Base-by-base conservation (phyloP, 1,140 invertebrate species). In the Diplogasteroides magnus region DNA sequence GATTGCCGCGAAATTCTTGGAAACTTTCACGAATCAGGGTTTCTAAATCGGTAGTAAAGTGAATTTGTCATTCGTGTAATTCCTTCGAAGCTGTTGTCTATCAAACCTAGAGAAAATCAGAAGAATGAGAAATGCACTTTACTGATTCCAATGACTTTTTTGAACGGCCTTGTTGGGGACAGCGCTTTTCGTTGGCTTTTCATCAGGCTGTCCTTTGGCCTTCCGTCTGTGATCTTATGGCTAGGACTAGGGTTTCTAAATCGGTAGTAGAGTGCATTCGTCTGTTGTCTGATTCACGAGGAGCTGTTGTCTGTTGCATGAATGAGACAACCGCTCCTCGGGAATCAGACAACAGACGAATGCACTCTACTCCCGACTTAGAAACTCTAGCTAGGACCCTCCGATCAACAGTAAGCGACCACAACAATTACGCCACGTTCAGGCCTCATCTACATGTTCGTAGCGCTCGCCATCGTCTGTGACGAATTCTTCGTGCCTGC, bases 401-500 rank as follows among this genome's bases (percentile, higher is more conserved):
- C 28, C 58, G 14, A n/a, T 26, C 19, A 57, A 37, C 23, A 2
- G 57, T 27, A 56, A 6, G 1, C 13, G 6, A 19, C 69, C 69
- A 31, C 57, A 75, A 78, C 86, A 15, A 25, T 85, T 13, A 68
- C 86, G 15, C 83, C 86, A 74, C 72, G 85, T 23, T 61, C 82
- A 57, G 82, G 84, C 25, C 78, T 86, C 32, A 76, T 85, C 27
- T 86, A 86, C 75, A 84, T 86, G 84, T 86, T 86, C 75, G 78
- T 85, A 25, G 85, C 85, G 3, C 75, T 86, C 60, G 85, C 85
- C 56, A 84, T 86, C 64, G 85, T 86, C 65, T 86, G 85, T 76
- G 85, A 86, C 77, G 85, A 86, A 64, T 80, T 81, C 71, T 81
- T 81, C 67, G 92, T 95, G 73, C 93, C 93, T 58, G 87, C 92